Base-by-base conservation (phyloP, 2,113 vertebrate species). In the Cryptomyrus ogoouensis region DNA sequence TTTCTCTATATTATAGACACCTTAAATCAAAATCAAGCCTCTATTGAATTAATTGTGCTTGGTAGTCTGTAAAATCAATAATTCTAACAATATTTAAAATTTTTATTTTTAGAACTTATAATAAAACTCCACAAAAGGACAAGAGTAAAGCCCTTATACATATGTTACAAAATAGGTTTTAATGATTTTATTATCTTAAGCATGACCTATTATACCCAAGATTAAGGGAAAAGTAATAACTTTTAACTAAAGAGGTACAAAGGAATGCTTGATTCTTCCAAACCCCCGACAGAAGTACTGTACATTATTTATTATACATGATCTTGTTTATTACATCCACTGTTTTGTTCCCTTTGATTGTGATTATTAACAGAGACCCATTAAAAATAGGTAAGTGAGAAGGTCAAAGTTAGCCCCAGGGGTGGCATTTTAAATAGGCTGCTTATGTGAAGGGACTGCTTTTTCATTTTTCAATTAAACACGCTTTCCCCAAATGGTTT, bases 401-500 rank as follows among this genome's bases (percentile, higher is more conserved):
- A 90, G 89, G 85, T 90, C 85, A 87, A 35, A 77, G 46, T 27
- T 13, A 88, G 85, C 89, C 89, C 66, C 89, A 53, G 46, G 85
- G 62, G 47, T 88, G 62, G 44, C 47, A 88, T 80, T 90, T 90
- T 77, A 90, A 87, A 80, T 87, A 90, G 89, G 66, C 85, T 77
- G 85, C 85, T 90, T 53, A 31, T 90, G 89, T 31, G 89, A 88
- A 77, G 89, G 89, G 58, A 87, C 31, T 53, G 85, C 89, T 90
- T 85, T 89, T 89, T 74, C 74, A 85, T 91, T 56, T 91, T 91
- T 89, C 90, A 91, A 86, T 91, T 74, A 91, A 87, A 83, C 58
- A 24, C 8, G 46, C 83, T 42, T 88, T 66, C 80, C 88, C 80
- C 80, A 50, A 90, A 85, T 91, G 88, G 49, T 88, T 77, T 89